phyloP scores from a whole-genome alignment of 2,888 invertebrate genomes.

The Tiliacea citrago region DNA sequence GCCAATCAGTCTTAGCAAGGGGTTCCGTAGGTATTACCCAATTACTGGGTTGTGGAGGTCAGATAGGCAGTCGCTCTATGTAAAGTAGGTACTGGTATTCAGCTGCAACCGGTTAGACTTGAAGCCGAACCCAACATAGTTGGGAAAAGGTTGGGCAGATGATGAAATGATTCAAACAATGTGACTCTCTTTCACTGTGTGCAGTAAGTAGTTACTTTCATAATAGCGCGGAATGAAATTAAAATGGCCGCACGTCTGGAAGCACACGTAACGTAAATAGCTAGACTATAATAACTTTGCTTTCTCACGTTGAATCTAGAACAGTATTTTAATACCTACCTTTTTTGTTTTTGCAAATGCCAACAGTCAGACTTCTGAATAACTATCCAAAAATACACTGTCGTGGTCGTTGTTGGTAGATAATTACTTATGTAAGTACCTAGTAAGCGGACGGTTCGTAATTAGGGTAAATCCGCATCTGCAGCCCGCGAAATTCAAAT shows the following conservation, averaged over 20 bases:
- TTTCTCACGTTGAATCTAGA: conserved; percentile 47
- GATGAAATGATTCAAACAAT: conserved; percentile 3
- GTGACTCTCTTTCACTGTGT: conserved; percentile 17
- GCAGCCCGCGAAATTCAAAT: too few species aligned
- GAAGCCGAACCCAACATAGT: neutral
- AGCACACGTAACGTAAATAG: conserved; percentile 10
- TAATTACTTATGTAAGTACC: neutral
- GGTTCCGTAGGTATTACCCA: neutral
- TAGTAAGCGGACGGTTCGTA: neutral
- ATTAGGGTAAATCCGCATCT: neutral
- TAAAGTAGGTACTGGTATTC: neutral
- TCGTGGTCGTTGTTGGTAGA: neutral
- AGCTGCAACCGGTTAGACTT: neutral
- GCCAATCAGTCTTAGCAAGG: neutral
- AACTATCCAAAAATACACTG: neutral
- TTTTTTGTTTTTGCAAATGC: conserved; percentile 18
- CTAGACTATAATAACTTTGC: conserved; percentile 15
- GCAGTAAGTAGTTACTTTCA: conserved; percentile 5
- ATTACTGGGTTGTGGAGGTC: neutral
- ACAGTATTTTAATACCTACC: neutral
- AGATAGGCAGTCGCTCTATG: neutral
- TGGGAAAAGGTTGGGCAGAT: neutral
- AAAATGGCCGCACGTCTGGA: conserved; percentile 17
- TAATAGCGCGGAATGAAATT: conserved; percentile 35
- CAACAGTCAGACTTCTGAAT: neutral